Evolutionary conservation across 2,797 vertebrate species (phyloP), one percentile per base, ranked within the genome.

Genomic region (Melanotaenia pygmaea): DNA sequence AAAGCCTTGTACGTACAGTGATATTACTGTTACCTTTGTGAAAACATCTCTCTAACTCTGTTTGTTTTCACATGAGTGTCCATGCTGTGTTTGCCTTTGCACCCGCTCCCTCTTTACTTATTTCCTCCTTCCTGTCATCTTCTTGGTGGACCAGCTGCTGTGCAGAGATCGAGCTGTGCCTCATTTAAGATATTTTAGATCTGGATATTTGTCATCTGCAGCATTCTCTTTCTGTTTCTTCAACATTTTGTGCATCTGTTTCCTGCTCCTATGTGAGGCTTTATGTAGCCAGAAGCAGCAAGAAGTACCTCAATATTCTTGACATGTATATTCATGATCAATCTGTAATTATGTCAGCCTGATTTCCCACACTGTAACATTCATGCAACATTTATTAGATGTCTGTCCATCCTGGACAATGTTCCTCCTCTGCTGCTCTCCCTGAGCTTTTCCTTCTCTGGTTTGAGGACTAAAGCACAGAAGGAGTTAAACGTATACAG

Each of bases 1-100:
- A 59, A 56, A 64, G 34, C 57, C 26, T 5, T 0, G 20, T 14
- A 11, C 37, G 20, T 28, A 6, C 26, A 12, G 47, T 6, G 40
- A 75, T 59, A 63, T 75, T 64, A 59, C 35, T 59, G 43, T 72
- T 76, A 60, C 61, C 56, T 59, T 64, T 67, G 54, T 64, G 54
- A 64, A 76, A 75, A 71, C 63, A 67, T 59, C 68, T 22, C 11
- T 43, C 45, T 26, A 45, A 35, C n/a, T 45, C 54, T 62, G 43
- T 54, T 62, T 75, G 30, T 71, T 67, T 63, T 24, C 8, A 71
- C 22, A 37, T 1, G 1, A 56, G 53, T 14, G 6, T 59, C 51
- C 38, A 37, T 10, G 20, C 22, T 47, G 37, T 18, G 26, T 24
- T 50, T 51, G 62, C 16, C 5, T 61, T 34, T 51, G 57, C 54